Base-by-base conservation (phyloP, 2,888 invertebrate species). In the Elysia crispata region DNA sequence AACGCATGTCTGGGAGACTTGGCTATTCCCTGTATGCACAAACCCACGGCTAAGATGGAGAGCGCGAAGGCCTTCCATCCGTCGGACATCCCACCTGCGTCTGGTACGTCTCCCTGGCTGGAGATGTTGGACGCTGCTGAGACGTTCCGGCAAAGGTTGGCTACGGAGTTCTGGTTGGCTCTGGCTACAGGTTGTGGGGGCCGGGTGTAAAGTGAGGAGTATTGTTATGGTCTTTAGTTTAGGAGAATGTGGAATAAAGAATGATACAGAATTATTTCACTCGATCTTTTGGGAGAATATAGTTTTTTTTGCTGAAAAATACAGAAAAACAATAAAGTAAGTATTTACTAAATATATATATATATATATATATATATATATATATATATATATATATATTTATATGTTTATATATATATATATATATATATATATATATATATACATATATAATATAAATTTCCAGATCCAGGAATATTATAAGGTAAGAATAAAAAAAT, bases 11-110 rank as follows among this genome's bases (percentile, higher is more conserved):
- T 76, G 0, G 88, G 88, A 0, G 89, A 85, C 69, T 89, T 89
- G 8, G 85, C 87, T 1, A 88, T 30, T 1, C 89, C 89, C 67
- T 89, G 89, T 0, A 89, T 64, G 1, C 87, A 80, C 88, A 89
- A 88, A 1, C 88, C 88, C 28, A 82, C 11, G 0, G 82, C 85
- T 0, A 87, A 76, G n/a, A 86, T 76, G 5, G 66, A 75, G 33
- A 87, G 73, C 3, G 86, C 87, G 13, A 79, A 18, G 0, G 80
- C 78, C 30, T 69, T 31, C 50, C 81, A 70, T 5, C 64, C 50
- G 18, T 76, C 81, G 0, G 81, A 81, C 23, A 83, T 23, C 1
- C 77, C 81, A 23, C 54, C 30, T 1, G 73, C 50, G 49, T 54
- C 30, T 30, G 31, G n/a, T 18, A 15, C 15, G 60, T 20, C 60